Evolutionary conservation across 2,797 vertebrate species (phyloP).

Genomic region (Periparus ater): DNA sequence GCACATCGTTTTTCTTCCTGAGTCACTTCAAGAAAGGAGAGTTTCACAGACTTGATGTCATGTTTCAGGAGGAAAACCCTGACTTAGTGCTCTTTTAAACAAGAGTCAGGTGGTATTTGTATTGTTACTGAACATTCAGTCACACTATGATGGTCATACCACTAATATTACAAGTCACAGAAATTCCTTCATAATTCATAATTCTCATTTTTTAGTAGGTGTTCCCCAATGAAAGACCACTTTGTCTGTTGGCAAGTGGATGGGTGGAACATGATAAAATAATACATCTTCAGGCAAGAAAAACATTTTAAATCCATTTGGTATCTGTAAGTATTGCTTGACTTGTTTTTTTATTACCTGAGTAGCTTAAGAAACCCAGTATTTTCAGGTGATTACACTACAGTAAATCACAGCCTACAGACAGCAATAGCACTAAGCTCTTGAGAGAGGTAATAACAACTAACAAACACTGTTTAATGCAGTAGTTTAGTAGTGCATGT

Average conservation of each 20-base stretch:
- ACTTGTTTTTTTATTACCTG: background rate
- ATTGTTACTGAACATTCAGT: background rate
- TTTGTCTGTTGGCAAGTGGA: background rate
- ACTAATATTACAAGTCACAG: background rate
- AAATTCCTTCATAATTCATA: background rate
- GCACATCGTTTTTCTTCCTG: background rate
- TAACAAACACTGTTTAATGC: background rate
- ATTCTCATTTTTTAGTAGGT: background rate
- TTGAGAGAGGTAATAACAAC: background rate
- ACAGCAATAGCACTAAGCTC: background rate
- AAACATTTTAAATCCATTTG: background rate
- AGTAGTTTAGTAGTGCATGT: background rate
- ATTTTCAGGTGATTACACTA: background rate
- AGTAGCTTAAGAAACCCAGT: background rate
- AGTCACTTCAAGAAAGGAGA: background rate
- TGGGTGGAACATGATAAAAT: background rate
- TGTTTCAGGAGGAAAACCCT: background rate
- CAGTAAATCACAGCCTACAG: slow-evolving; percentile 17
- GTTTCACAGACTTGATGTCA: background rate
- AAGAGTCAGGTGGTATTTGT: background rate
- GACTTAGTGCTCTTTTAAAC: background rate
- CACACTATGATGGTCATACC: background rate
- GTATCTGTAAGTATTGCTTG: background rate
- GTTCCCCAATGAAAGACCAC: background rate
- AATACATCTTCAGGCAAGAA: background rate